Evolutionary conservation across 2,797 vertebrate genomes (phyloP), one percentile per base, ranked within the genome.

Genomic region (Gouania willdenowi): DNA sequence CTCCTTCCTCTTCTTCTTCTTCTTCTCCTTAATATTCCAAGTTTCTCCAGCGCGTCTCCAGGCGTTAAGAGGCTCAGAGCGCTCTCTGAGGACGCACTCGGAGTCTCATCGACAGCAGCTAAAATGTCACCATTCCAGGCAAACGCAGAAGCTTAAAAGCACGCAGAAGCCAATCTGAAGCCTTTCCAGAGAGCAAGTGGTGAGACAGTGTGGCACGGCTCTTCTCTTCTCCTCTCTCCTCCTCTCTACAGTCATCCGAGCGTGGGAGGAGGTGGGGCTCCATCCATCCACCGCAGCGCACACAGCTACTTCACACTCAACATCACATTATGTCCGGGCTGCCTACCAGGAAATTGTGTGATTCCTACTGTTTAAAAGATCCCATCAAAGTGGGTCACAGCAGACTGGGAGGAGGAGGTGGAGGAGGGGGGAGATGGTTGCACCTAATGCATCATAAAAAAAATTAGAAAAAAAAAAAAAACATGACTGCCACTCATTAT

Each of bases 191-290:
- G 83, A 83, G 80, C 79, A 84, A 89, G 72, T 80, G 83, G 65
- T 57, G 75, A 79, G 73, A 80, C 66, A 31, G 72, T 49, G 71
- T 75, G 76, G 71, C 70, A 68, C 61, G 68, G 44, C 67, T 71
- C 66, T 59, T 70, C 45, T 60, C 19, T 62, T 31, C 64, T 52
- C 20, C 19, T 20, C 18, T 19, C 19, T 20, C 19, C 38, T 44
- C 52, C 65, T 64, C 76, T 64, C 75, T 73, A 62, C 55, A 67
- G 75, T 77, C 80, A 74, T 75, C 79, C n/a, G 70, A 81, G 78
- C 79, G 74, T 75, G 66, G 80, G 83, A 81, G 78, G 78, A 85
- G 84, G 83, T 74, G 86, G 83, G 81, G 84, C 87, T 82, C 76
- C n/a, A n/a, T n/a, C 47, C 65, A 68, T 76, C 71, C 70, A 70